These are phyloP conservation scores for Chiridota heheva DNA, from an alignment of 35 echinoderm and acorn worm genomes.

Conservation along the genomic window DNA sequence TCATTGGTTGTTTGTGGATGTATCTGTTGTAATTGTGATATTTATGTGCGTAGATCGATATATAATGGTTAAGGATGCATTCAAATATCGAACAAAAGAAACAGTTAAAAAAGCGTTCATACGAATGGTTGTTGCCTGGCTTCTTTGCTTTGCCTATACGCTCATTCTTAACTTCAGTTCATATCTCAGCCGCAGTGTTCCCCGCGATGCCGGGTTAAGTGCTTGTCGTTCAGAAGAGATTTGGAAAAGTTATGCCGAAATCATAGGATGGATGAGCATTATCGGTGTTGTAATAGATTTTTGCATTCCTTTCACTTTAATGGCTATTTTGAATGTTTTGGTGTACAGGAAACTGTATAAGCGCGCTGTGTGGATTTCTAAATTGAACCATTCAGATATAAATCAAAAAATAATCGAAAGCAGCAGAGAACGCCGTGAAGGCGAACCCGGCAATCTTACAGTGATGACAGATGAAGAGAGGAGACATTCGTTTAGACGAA, in stretches of 20 bases:
- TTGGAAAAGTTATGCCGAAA: slow-evolving; percentile 23
- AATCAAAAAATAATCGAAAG: no score
- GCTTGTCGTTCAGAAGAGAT: slow-evolving; percentile 3
- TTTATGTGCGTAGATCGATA: slow-evolving; percentile 31
- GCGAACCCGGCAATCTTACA: no score
- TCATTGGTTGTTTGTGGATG: slow-evolving; percentile 12
- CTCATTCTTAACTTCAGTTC: not conserved
- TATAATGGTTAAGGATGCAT: slow-evolving; percentile 10
- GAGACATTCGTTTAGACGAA: no score
- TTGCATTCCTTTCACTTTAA: slow-evolving; percentile 18
- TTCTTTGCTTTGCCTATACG: slow-evolving; percentile 1
- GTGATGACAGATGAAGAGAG: no score
- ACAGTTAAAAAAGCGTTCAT: not conserved
- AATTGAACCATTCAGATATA: no score
- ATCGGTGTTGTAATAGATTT: not conserved
- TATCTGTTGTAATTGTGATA: slow-evolving; percentile 26
- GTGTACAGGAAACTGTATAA: slow-evolving; percentile 26
- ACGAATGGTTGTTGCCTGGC: not conserved
- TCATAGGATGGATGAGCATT: slow-evolving; percentile 5
- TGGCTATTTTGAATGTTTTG: slow-evolving; percentile 17
- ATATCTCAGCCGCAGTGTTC: slow-evolving; percentile 14
- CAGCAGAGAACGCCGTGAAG: no score
- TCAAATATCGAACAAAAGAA: slow-evolving; percentile 9
- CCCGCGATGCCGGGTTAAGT: not conserved
- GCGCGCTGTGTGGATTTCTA: no score